A percentile compares a stretch with the other conserved stretches of the same genome.
Evolutionary conservation across 2,113 vertebrate species (phyloP).

Genomic region (Myotis lucifugus): DNA sequence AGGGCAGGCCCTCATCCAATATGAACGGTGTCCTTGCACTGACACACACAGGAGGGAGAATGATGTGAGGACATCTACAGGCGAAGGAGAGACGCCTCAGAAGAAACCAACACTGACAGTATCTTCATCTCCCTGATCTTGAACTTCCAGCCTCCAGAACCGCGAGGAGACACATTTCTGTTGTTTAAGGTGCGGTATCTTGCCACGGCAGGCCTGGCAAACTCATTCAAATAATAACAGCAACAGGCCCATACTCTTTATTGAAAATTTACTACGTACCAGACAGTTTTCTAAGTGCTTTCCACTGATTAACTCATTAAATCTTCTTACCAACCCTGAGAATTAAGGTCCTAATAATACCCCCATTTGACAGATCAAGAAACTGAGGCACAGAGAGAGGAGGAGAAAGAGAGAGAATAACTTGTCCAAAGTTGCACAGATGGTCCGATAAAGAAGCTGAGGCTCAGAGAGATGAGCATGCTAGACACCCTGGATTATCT

Average conservation of each 20-base stretch:
- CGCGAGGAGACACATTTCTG: neutral
- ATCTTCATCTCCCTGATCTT: neutral
- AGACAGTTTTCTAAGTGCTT: neutral
- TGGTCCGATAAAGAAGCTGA: neutral
- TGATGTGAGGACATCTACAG: too few relatives aligned
- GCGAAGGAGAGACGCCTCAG: neutral
- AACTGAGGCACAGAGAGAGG: neutral
- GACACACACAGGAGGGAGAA: neutral
- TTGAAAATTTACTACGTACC: neutral
- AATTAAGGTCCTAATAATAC: neutral
- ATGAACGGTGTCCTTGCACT: neutral
- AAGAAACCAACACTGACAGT: neutral
- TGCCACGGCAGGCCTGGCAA: neutral
- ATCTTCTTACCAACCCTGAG: neutral
- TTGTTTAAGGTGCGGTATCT: neutral
- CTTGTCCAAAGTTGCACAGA: neutral
- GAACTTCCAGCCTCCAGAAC: neutral
- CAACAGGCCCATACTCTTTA: neutral
- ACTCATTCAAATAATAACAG: neutral
- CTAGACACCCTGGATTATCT: neutral
- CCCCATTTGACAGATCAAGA: neutral
- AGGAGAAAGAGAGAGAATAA: neutral
- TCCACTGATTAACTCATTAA: neutral
- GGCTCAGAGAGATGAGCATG: neutral
- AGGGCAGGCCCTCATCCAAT: neutral